A percentile compares a stretch with the other conserved stretches of the same genome.
Evolutionary conservation across 2,113 vertebrate species (phyloP).

Genomic region (Mugil cephalus): DNA sequence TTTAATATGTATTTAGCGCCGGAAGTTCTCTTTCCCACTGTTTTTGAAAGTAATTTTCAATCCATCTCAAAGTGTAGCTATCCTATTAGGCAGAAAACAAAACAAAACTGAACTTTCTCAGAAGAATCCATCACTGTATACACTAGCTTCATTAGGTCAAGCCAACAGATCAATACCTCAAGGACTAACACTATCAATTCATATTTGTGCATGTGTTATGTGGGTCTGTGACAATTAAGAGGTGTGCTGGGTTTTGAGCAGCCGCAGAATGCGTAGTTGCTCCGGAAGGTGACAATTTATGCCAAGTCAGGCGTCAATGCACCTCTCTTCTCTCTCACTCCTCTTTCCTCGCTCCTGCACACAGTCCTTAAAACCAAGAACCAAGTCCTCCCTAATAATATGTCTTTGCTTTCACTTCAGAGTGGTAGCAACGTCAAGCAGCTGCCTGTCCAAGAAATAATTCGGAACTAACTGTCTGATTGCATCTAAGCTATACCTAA

Average conservation of each 20-base stretch:
- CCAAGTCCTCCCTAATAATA: background rate
- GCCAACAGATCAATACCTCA: constrained; percentile 69
- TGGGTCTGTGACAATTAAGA: constrained; percentile 24
- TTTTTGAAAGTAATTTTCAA: background rate
- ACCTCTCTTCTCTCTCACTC: constrained; percentile 17
- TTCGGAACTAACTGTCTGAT: background rate
- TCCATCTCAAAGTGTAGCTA: background rate
- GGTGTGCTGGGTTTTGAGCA: constrained; percentile 42
- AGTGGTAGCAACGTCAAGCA: constrained; percentile 1
- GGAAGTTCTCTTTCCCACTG: background rate
- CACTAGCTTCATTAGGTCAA: constrained; percentile 48
- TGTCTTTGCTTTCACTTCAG: constrained; percentile 10
- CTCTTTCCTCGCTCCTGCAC: constrained; percentile 16
- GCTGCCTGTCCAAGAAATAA: background rate
- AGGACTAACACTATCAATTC: constrained; percentile 58
- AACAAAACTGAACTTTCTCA: constrained; percentile 24
- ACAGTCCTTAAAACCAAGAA: constrained; percentile 13
- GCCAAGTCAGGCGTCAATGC: constrained; percentile 48
- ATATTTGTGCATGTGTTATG: constrained; percentile 30
- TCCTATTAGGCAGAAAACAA: constrained; percentile 44
- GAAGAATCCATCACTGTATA: constrained; percentile 38
- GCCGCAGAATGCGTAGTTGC: constrained; percentile 40
- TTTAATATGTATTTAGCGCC: background rate
- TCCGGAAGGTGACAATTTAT: constrained; percentile 59
- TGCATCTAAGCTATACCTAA: background rate